phyloP scores from a whole-genome alignment of 1,140 invertebrate species.

The Drosophila sulfurigaster region DNA sequence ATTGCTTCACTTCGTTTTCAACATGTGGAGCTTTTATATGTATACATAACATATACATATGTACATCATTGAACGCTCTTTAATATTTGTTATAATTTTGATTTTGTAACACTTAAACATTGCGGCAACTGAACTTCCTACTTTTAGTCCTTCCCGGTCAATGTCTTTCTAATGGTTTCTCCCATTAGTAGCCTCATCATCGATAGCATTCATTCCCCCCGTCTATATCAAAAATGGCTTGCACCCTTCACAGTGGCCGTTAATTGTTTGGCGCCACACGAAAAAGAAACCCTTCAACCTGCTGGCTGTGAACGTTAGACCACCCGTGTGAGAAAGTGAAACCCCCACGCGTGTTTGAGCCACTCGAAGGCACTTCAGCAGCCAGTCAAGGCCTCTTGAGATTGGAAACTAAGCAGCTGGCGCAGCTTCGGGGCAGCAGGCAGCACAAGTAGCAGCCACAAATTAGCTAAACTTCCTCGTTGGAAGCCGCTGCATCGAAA shows the following conservation, averaged over 20 bases:
- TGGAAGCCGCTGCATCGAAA: background rate
- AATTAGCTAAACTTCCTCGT: constrained; percentile 59
- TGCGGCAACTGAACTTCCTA: background rate
- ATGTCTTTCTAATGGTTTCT: background rate
- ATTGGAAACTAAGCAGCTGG: constrained; percentile 17
- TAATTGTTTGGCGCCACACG: constrained; percentile 40
- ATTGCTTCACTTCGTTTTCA: too few species aligned
- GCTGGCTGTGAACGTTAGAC: background rate
- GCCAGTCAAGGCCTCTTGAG: constrained; percentile 51
- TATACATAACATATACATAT: too few species aligned
- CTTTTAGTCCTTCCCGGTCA: background rate
- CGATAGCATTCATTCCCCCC: background rate
- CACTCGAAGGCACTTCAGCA: constrained; percentile 53
- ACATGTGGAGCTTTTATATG: too few species aligned
- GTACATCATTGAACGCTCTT: too few species aligned
- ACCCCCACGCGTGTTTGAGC: background rate
- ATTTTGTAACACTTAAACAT: too few species aligned
- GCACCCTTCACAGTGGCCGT: constrained; percentile 6
- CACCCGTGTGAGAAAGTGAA: constrained; percentile 24
- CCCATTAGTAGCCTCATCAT: background rate
- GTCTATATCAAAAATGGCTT: background rate
- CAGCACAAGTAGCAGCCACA: constrained; percentile 47
- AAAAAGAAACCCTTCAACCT: constrained; percentile 23
- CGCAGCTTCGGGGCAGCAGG: constrained; percentile 45
- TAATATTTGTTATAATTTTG: too few species aligned